A percentile compares a stretch with the other conserved stretches of the same genome.
phyloP scores from a whole-genome alignment of 2,797 vertebrate genomes.

The Acipenser oxyrinchus region DNA sequence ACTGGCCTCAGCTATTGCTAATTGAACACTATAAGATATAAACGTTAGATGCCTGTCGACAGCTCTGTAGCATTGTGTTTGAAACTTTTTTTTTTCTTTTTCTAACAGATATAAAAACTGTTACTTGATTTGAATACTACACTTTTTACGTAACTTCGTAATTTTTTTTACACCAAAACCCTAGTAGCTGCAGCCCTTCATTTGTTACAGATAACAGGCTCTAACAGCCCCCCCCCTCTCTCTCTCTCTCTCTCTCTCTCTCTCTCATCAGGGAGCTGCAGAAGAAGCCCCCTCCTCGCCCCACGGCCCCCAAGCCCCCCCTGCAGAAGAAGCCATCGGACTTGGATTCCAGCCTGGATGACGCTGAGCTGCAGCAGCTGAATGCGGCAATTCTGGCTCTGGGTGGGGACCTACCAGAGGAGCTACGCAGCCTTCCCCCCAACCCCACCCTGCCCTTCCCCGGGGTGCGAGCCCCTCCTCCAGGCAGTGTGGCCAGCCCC shows the following conservation, averaged over 20 bases:
- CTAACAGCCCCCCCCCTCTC: conserved; percentile 32
- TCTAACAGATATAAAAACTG: too few relatives aligned
- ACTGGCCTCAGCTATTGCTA: too few relatives aligned
- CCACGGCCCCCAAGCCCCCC: conserved; percentile 82
- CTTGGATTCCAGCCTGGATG: conserved; percentile 46
- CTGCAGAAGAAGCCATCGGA: conserved; percentile 51
- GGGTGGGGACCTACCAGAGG: conserved; percentile 73
- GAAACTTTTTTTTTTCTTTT: too few relatives aligned
- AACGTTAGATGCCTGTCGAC: too few relatives aligned
- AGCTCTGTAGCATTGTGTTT: too few relatives aligned
- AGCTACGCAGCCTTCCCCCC: conserved; percentile 74
- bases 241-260: conserved; percentile 35
- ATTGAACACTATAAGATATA: too few relatives aligned
- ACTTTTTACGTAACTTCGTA: too few relatives aligned
- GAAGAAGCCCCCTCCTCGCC: conserved; percentile 78
- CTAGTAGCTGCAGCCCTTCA: too few relatives aligned
- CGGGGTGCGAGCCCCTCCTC: conserved; percentile 22
- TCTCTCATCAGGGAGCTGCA: conserved; percentile 65
- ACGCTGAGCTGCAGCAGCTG: conserved; percentile 58
- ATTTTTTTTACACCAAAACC: too few relatives aligned
- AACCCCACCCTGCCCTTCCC: conserved; percentile 49
- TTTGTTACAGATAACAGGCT: not conserved
- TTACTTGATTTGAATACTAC: too few relatives aligned
- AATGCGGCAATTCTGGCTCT: conserved; percentile 59
- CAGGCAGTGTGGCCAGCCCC: conserved; percentile 33